phyloP scores from a whole-genome alignment of 2,888 invertebrate genomes.

The Drosophila melanosoma region DNA sequence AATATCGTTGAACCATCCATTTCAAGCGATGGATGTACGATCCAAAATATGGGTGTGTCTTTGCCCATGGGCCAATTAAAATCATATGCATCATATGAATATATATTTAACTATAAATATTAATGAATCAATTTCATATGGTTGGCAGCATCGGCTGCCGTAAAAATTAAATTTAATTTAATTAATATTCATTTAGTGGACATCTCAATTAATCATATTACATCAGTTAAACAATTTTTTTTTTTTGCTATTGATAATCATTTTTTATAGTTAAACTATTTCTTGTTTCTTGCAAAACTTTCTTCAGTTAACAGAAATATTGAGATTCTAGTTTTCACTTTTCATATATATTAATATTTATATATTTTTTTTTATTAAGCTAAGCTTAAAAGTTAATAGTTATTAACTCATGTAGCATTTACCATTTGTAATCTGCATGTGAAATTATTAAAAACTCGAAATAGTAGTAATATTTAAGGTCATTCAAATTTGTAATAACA shows the following conservation, averaged over 20 bases:
- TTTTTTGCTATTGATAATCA: constrained; percentile 3
- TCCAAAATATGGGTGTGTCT: constrained; percentile 37
- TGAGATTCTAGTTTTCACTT: neutral
- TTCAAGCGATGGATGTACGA: too few relatives aligned
- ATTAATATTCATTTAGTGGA: constrained; percentile 50
- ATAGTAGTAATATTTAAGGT: neutral
- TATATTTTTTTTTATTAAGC: neutral
- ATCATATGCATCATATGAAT: neutral
- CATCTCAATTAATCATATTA: constrained; percentile 26
- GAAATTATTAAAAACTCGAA: neutral
- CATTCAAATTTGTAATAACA: neutral
- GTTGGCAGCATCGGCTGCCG: constrained; percentile 9
- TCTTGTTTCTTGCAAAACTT: constrained; percentile 19
- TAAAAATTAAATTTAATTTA: constrained; percentile 42
- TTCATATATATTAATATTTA: neutral
- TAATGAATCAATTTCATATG: constrained; percentile 45
- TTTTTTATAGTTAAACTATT: neutral
- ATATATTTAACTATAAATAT: constrained; percentile 39
- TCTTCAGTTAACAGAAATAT: constrained; percentile 7
- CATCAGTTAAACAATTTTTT: constrained; percentile 2
- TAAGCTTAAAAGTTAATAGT: too few relatives aligned
- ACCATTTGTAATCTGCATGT: neutral
- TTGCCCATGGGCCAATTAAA: constrained; percentile 29
- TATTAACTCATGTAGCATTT: neutral
- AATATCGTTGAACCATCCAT: neutral